phyloP scores from a whole-genome alignment of 2,797 vertebrate genomes.

The Esox masquinongy region DNA sequence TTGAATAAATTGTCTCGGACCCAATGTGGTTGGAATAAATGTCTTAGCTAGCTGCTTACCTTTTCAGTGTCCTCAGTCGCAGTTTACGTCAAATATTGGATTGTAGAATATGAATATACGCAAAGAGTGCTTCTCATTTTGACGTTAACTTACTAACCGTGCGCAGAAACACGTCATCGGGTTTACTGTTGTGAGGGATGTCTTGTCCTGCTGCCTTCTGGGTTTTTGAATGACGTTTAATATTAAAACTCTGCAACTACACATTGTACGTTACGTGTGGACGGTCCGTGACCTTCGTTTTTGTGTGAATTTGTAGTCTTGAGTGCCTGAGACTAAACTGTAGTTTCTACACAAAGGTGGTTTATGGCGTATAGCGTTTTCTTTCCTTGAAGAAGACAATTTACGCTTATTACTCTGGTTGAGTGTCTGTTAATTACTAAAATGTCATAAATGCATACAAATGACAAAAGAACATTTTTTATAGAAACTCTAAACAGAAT shows the following conservation, averaged over 20 bases:
- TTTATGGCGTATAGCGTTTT: slow-evolving; percentile 52
- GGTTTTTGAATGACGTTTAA: not conserved
- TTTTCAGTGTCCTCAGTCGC: not conserved
- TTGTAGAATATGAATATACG: too few relatives aligned
- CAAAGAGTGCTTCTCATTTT: too few relatives aligned
- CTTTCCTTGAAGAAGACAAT: too few relatives aligned
- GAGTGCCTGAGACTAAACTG: too few relatives aligned
- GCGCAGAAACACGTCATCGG: too few relatives aligned
- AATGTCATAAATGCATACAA: slow-evolving; percentile 67
- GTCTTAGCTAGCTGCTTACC: not conserved
- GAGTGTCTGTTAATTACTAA: slow-evolving; percentile 45
- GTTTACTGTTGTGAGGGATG: too few relatives aligned
- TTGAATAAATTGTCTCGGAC: not conserved
- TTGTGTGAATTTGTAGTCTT: not conserved
- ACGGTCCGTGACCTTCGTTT: not conserved
- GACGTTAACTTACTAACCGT: too few relatives aligned
- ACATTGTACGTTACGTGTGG: too few relatives aligned
- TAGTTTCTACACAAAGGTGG: too few relatives aligned
- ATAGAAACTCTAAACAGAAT: slow-evolving; percentile 73
- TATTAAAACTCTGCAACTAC: too few relatives aligned
- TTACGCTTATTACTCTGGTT: too few relatives aligned
- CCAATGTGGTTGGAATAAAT: not conserved
- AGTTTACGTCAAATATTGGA: too few relatives aligned
- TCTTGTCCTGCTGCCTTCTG: not conserved
- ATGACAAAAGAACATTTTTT: slow-evolving; percentile 64